These are phyloP conservation scores for Heteromyza rotundicornis DNA, from an alignment of 2,888 invertebrate genomes.

Conservation along the genomic window DNA sequence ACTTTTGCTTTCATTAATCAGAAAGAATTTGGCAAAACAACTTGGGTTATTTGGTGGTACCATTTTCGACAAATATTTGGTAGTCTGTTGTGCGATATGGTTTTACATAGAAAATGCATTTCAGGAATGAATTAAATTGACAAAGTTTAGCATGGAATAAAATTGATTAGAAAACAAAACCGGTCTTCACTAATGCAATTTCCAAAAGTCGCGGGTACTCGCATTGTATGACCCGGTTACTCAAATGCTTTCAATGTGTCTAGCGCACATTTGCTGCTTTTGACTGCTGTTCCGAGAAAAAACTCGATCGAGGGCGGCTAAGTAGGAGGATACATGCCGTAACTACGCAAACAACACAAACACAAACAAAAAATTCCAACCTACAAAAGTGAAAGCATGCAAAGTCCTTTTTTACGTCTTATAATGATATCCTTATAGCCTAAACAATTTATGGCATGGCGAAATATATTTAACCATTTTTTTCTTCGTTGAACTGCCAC, in stretches of 20 bases:
- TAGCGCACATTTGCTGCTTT: neutral
- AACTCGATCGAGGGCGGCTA: neutral
- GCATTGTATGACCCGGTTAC: neutral
- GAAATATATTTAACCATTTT: constrained; percentile 48
- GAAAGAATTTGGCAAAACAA: no score
- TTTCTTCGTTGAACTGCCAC: constrained; percentile 32
- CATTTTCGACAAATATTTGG: no score
- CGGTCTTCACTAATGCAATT: neutral
- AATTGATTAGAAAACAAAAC: no score
- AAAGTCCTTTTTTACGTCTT: constrained; percentile 44
- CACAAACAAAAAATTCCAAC: neutral
- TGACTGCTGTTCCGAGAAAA: neutral
- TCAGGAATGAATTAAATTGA: no score
- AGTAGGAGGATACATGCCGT: constrained; percentile 8
- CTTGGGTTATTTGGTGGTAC: no score
- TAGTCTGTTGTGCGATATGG: no score
- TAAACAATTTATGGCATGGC: constrained; percentile 51
- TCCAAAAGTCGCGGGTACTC: neutral
- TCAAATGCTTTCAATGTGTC: neutral
- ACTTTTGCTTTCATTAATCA: no score
- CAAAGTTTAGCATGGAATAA: no score
- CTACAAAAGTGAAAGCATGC: constrained; percentile 31
- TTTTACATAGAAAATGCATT: no score
- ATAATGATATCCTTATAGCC: constrained; percentile 55
- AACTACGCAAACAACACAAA: neutral